Evolutionary conservation across 2,797 vertebrate genomes (phyloP).

Genomic region (Pteronotus mesoamericanus): DNA sequence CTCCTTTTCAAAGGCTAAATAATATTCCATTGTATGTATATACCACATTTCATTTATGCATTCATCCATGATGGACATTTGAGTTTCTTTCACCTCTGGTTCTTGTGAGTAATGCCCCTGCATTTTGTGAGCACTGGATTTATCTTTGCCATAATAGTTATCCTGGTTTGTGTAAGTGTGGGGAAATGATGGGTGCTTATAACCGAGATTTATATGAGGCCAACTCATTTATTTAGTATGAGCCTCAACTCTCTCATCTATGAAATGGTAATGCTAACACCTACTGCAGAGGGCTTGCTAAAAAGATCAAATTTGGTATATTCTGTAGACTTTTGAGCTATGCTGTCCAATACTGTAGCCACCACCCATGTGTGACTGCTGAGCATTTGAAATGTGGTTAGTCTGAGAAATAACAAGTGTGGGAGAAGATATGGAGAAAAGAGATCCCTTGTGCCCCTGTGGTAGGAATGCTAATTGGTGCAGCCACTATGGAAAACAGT

Average conservation of each 20-base stretch:
- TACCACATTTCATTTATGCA: not conserved
- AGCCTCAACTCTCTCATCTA: not conserved
- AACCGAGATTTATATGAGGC: not conserved
- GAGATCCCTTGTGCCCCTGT: not conserved
- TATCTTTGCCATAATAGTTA: not conserved
- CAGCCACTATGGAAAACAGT: not conserved
- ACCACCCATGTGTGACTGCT: not conserved
- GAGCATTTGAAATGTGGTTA: not conserved
- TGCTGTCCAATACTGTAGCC: not conserved
- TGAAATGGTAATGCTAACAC: not conserved
- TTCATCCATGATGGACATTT: not conserved
- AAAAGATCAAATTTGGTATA: not conserved
- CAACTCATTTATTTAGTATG: not conserved
- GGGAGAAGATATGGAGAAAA: not conserved
- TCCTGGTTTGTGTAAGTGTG: not conserved
- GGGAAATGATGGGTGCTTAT: not conserved
- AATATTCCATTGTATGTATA: not conserved
- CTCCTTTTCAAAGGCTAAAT: not conserved
- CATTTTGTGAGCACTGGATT: not conserved
- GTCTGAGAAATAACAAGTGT: not conserved
- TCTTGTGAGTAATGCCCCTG: not conserved
- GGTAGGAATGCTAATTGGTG: not conserved
- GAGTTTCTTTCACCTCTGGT: not conserved
- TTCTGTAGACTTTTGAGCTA: not conserved
- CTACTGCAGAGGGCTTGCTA: not conserved